Base-by-base conservation (phyloP, 2,888 invertebrate species). In the Dicyrtoma fusca region DNA sequence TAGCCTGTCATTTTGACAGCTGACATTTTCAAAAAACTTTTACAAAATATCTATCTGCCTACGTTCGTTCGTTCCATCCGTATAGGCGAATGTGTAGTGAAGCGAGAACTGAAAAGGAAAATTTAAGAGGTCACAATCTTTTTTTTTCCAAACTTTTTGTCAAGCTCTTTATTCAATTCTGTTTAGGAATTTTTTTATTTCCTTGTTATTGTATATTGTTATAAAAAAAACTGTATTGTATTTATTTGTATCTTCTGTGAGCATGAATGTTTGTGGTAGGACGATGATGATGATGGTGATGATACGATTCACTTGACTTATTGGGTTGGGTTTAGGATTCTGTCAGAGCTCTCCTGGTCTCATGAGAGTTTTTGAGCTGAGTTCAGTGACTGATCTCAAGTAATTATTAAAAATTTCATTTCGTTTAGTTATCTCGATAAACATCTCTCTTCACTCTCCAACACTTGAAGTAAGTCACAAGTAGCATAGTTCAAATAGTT, bases 1-100 rank as follows among this genome's bases (percentile, higher is more conserved):
- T 61, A 61, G 61, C 17, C 44, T 61, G 61, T 61, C 61, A 61
- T 61, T 61, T 19, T 61, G 61, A 61, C 61, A 61, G 42, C 44
- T 61, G 13, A 42, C 17, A 34, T 61, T 61, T 61, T 61, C 61
- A 61, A 25, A 61, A 49, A 49, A 49, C n/a, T 49, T 17, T n/a
- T 49, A 49, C n/a, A 3, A 49, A 49, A 49, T 49, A 49, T 17
- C 1, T 53, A 53, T 53, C n/a, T 49, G 19, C n/a, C 8, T 45
- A 45, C 45, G 10, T 45, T 4, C 3, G 49, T 17, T n/a, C 19
- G 49, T 45, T 45, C 45, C 49, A 17, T 11, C 6, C 13, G 34
- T 34, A 34, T 34, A 34, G 34, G 4, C 3, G 3, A 34, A 34
- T 34, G 8, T 61, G 61, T 61, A 61, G 19, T 61, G 61, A 26